Base-by-base conservation (phyloP, 92 coral and sea anemone genomes). In the Montipora capitata region DNA sequence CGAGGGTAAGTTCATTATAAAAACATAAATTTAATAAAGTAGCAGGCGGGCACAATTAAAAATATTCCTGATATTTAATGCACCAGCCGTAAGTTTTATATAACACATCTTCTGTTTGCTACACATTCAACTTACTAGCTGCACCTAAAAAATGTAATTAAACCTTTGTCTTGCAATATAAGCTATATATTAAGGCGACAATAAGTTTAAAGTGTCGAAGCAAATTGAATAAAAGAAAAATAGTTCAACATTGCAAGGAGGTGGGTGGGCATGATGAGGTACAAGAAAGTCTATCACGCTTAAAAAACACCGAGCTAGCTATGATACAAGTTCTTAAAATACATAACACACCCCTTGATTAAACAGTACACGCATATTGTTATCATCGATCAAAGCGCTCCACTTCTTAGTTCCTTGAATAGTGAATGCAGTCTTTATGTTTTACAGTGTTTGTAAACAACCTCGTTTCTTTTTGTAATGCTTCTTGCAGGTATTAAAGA, bases 261-360 rank as follows among this genome's bases (percentile, higher is more conserved):
- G 54, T 77, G 69, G 69, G 69, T 77, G 51, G 43, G 66, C 52
- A 59, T 78, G 83, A 41, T 61, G 83, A 78, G 83, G 83, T 78
- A 63, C 11, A 78, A 78, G 16, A 41, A 78, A 62, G 83, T 78
- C 83, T 77, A 59, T 77, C 71, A 78, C 15, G 20, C 72, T 78
- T 42, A 78, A 78, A 78, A 78, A 78, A 78, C 68, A 77, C 81
- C 70, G 69, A 78, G 58, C 72, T 78, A 40, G 58, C 83, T 78
- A 63, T 61, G 72, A 78, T 62, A 63, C 72, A n/a, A 15, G 72
- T 15, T 14, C 16, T 8, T 62, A 14, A 77, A 61, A 62, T 61
- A 61, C 72, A 18, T 78, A 43, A 77, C 81, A 57, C 81, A 77
- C 83, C 72, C 69, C 82, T 59, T 77, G 71, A 77, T 77, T 59